Percentiles rank a stretch among this genome's conserved stretches.
These are phyloP conservation scores for Pampusana beccarii DNA, from an alignment of 2,113 vertebrate genomes.

Conservation along the genomic window DNA sequence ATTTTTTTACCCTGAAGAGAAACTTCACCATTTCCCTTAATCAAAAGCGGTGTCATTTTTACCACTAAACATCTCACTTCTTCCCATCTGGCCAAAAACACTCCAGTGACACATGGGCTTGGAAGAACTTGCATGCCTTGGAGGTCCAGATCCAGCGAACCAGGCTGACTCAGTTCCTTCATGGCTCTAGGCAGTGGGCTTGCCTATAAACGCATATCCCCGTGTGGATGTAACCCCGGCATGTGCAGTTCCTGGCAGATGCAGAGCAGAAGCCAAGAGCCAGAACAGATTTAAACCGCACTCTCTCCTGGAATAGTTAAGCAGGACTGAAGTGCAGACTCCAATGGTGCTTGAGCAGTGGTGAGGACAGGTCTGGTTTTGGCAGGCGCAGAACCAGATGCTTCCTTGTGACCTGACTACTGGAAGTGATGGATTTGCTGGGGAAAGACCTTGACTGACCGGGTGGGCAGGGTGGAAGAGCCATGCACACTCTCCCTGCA, in stretches of 20 bases:
- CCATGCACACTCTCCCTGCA: fast-evolving
- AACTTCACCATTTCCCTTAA: conserved; percentile 39
- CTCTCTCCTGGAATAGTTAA: not conserved
- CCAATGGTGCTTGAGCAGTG: not conserved
- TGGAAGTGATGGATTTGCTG: conserved; percentile 34
- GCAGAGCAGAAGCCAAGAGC: conserved; percentile 39
- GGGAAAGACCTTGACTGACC: not conserved
- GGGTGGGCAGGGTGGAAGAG: not conserved
- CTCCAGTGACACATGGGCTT: conserved; percentile 28
- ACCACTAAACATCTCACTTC: conserved; percentile 31
- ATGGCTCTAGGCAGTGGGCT: conserved; percentile 27
- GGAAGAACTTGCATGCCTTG: conserved; percentile 48
- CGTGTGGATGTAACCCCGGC: conserved; percentile 34
- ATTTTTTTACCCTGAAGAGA: conserved; percentile 49
- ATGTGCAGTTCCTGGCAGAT: conserved; percentile 62
- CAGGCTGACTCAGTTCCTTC: conserved; percentile 65
- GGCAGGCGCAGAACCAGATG: not conserved
- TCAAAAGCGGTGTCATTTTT: conserved; percentile 43
- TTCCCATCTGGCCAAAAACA: conserved; percentile 34
- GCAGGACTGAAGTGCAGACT: fast-evolving
- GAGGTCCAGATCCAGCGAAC: not conserved
- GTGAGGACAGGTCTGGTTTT: conserved; percentile 19
- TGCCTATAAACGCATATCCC: conserved; percentile 26
- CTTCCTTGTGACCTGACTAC: not conserved
- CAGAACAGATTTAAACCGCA: not conserved